A percentile compares a stretch with the other conserved stretches of the same genome.
Evolutionary conservation across 2,797 vertebrate genomes (phyloP).

Genomic region (Danio choprae): DNA sequence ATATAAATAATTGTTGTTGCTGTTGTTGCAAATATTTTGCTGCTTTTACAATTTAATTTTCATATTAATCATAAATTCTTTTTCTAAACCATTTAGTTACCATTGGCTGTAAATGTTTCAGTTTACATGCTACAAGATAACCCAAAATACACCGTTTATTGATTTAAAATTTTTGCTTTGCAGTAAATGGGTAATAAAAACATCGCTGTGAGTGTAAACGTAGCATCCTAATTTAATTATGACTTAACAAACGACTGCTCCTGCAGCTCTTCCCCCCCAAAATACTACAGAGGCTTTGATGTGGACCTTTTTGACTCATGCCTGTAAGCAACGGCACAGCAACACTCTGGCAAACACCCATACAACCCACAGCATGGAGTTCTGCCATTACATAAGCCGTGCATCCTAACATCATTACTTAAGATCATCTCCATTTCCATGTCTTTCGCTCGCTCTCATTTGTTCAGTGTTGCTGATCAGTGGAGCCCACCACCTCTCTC

Average conservation of each 20-base stretch:
- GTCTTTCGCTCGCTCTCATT: background rate
- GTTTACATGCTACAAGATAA: background rate
- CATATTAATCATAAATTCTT: too few relatives aligned
- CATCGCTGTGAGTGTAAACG: background rate
- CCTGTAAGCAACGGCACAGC: conserved; percentile 2
- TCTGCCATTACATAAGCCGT: conserved; percentile 4
- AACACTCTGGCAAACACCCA: conserved; percentile 8
- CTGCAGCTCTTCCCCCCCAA: background rate
- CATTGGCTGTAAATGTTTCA: too few relatives aligned
- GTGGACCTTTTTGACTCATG: background rate
- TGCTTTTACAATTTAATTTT: too few relatives aligned
- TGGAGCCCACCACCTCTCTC: conserved; percentile 25
- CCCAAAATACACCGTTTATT: background rate
- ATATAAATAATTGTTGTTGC: too few relatives aligned
- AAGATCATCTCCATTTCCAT: conserved; percentile 25
- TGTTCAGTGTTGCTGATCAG: conserved; percentile 17
- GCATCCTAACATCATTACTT: conserved; percentile 30
- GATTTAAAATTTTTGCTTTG: background rate
- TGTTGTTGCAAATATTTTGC: too few relatives aligned
- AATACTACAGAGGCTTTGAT: background rate
- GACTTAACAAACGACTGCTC: background rate
- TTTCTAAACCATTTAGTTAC: too few relatives aligned
- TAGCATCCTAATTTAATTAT: conserved; percentile 2
- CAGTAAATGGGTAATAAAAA: background rate
- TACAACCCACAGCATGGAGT: conserved; percentile 2